phyloP scores from a whole-genome alignment of 2,113 vertebrate species.

The Tylochromis polylepis region DNA sequence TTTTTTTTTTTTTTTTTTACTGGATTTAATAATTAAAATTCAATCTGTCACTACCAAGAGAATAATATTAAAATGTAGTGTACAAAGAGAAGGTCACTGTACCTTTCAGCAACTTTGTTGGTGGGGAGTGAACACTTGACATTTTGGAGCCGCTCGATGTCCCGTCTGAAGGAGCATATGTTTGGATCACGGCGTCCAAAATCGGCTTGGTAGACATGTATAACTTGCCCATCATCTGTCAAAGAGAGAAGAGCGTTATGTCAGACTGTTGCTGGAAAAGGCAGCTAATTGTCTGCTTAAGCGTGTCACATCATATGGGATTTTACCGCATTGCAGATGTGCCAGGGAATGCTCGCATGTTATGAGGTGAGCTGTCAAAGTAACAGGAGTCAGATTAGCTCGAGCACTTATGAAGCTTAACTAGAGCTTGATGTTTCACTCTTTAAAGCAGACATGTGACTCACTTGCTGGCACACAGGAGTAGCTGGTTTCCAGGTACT shows the following conservation, averaged over 20 bases:
- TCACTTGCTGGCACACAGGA: not conserved
- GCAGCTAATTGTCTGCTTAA: not conserved
- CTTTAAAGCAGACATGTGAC: not conserved
- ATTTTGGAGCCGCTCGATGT: not conserved
- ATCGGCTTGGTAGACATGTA: not conserved
- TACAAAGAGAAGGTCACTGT: too few species aligned
- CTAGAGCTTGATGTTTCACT: not conserved
- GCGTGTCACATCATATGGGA: not conserved
- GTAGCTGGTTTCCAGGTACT: slow-evolving; percentile 1
- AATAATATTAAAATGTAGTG: too few species aligned
- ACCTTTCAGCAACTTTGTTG: not conserved
- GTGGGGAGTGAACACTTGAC: not conserved
- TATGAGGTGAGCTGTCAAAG: not conserved
- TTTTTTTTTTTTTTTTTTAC: too few species aligned
- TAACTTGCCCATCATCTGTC: not conserved
- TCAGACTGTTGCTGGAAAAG: not conserved
- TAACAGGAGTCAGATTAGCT: not conserved
- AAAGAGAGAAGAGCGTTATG: not conserved
- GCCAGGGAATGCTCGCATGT: not conserved
- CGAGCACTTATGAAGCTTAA: not conserved
- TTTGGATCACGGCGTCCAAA: not conserved
- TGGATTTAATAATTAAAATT: too few species aligned
- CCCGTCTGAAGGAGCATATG: not conserved
- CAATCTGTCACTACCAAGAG: too few species aligned
- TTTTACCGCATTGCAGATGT: not conserved